phyloP scores from a whole-genome alignment of 2,797 vertebrate genomes.

The Alcedo quadribrachys region DNA sequence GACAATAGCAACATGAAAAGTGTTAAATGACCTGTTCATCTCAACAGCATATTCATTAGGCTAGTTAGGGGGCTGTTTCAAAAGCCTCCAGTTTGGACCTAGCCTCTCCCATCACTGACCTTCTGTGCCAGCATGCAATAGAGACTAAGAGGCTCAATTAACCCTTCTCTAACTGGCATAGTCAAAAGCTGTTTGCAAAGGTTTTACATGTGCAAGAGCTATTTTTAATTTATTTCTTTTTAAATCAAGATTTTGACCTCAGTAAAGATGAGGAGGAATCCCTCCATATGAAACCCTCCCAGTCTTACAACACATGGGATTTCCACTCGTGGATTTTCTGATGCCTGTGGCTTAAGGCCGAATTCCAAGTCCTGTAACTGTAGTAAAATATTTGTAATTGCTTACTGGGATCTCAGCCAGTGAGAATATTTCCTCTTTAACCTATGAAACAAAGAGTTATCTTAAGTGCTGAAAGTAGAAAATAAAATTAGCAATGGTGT shows the following conservation, averaged over 20 bases:
- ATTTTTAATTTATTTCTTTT: neutral
- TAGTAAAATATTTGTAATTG: slow-evolving; percentile 60
- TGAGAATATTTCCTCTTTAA: slow-evolving; percentile 54
- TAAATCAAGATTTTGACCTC: neutral
- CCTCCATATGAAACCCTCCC: neutral
- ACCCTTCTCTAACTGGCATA: slow-evolving; percentile 23
- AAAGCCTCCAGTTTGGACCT: slow-evolving; percentile 44
- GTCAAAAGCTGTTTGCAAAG: neutral
- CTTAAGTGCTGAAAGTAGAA: slow-evolving; percentile 47
- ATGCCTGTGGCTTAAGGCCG: neutral
- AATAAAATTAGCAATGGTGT: slow-evolving; percentile 54
- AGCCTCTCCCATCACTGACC: slow-evolving; percentile 46
- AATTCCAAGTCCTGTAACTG: slow-evolving; percentile 25
- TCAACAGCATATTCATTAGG: slow-evolving; percentile 59
- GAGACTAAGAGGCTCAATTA: slow-evolving; percentile 40
- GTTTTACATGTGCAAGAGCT: neutral
- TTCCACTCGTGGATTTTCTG: neutral
- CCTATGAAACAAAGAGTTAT: slow-evolving; percentile 54
- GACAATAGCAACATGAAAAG: slow-evolving; percentile 53
- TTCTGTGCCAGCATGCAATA: slow-evolving; percentile 26
- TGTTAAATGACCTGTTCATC: slow-evolving; percentile 61
- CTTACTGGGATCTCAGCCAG: slow-evolving; percentile 52
- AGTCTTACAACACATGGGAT: neutral
- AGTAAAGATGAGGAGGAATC: neutral
- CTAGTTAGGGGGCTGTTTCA: slow-evolving; percentile 40